These are phyloP conservation scores for Chloroclystis v-ata DNA, from an alignment of 2,888 invertebrate species.

Conservation along the genomic window DNA sequence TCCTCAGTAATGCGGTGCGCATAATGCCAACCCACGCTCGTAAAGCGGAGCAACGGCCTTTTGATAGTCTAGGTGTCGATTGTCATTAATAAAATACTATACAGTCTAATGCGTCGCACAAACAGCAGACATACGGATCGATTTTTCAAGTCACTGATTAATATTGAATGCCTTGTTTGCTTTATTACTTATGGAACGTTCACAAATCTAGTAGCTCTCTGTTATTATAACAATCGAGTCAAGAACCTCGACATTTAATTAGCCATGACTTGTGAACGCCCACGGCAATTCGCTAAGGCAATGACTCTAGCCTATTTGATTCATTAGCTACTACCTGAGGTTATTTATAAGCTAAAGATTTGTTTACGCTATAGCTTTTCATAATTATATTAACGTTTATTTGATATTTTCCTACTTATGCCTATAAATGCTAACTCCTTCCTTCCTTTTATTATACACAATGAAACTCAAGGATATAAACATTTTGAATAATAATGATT, in stretches of 20 bases:
- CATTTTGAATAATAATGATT: no score
- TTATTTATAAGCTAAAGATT: slow-evolving; percentile 27
- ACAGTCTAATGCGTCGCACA: slow-evolving; percentile 30
- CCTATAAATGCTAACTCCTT: not conserved
- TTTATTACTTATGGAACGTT: slow-evolving; percentile 29
- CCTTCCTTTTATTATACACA: not conserved
- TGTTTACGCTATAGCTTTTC: slow-evolving; percentile 8
- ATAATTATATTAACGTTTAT: no score
- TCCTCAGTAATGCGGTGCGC: slow-evolving; percentile 48
- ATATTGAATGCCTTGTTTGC: slow-evolving; percentile 2
- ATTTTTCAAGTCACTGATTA: no score
- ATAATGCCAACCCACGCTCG: slow-evolving; percentile 61
- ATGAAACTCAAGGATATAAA: no score
- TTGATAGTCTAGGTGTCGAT: slow-evolving; percentile 46
- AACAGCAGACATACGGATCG: no score
- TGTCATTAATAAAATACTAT: slow-evolving; percentile 39
- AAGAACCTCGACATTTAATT: slow-evolving; percentile 70
- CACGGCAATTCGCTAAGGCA: slow-evolving; percentile 50
- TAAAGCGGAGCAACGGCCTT: slow-evolving; percentile 64
- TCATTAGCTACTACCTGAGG: slow-evolving; percentile 49
- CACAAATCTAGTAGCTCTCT: slow-evolving; percentile 35
- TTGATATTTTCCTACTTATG: no score
- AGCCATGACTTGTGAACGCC: slow-evolving; percentile 67
- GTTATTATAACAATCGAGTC: slow-evolving; percentile 46
- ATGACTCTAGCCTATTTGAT: slow-evolving; percentile 65